Evolutionary conservation across 2,888 invertebrate species (phyloP).

Genomic region (Dynastes maya): DNA sequence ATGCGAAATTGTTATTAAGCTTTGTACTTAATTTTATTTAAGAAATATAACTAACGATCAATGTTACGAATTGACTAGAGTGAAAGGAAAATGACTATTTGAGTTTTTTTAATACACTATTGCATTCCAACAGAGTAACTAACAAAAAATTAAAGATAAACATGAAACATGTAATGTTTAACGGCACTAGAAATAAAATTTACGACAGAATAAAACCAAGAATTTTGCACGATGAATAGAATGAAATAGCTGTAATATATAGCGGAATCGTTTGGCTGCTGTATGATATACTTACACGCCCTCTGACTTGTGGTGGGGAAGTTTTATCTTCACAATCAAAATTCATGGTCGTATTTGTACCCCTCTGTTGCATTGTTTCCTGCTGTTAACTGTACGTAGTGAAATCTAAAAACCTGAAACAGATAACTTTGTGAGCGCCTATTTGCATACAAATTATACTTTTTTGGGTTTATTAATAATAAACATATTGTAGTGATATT

Average conservation of each 20-base stretch:
- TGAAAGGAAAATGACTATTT: too few relatives aligned
- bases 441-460: too few relatives aligned
- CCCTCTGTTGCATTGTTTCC: conserved; percentile 63
- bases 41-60: too few relatives aligned
- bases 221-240: conserved; percentile 34
- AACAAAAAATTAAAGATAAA: conserved; percentile 20
- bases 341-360: conserved; percentile 62
- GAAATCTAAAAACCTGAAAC: conserved; percentile 51
- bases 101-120: too few relatives aligned
- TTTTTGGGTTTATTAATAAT: too few relatives aligned
- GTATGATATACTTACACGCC: conserved; percentile 55
- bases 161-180: background rate
- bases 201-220: conserved; percentile 37
- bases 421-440: conserved; percentile 8
- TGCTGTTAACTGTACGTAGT: conserved; percentile 59
- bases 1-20: too few relatives aligned
- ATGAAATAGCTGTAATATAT: background rate
- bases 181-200: conserved; percentile 27
- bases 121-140: conserved; percentile 7
- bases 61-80: too few relatives aligned
- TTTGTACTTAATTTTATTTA: too few relatives aligned
- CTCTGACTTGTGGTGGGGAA: conserved; percentile 56
- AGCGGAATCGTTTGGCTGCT: conserved; percentile 23
- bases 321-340: conserved; percentile 59
- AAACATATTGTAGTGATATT: too few relatives aligned